Evolutionary conservation across 2,797 vertebrate species (phyloP).

Genomic region (Enteromius thamalakanensis): DNA sequence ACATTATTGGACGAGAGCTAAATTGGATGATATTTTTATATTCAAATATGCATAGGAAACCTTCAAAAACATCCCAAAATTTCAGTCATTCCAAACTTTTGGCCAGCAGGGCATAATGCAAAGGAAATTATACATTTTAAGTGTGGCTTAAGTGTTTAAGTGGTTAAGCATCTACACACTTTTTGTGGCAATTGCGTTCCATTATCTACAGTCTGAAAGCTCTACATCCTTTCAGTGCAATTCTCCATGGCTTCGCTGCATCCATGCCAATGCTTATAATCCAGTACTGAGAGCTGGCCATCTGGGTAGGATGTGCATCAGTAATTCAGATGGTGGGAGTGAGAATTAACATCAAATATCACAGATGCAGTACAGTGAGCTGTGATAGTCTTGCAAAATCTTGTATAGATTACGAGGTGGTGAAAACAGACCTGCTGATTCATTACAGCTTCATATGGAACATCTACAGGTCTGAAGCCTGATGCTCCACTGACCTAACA

Average conservation of each 20-base stretch:
- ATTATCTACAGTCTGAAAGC: not conserved
- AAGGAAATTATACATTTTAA: not conserved
- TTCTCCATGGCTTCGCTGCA: not conserved
- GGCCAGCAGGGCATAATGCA: too few species aligned
- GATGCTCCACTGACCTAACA: constrained; percentile 41
- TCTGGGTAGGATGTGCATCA: constrained; percentile 43
- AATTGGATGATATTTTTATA: too few species aligned
- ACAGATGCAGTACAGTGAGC: constrained; percentile 33
- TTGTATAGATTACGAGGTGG: not conserved
- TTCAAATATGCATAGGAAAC: too few species aligned
- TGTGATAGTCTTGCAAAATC: constrained; percentile 34
- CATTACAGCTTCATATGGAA: not conserved
- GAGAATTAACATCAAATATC: constrained; percentile 41
- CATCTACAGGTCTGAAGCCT: constrained; percentile 46
- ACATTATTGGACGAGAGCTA: too few species aligned
- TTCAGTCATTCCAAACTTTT: too few species aligned
- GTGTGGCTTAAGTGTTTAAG: constrained; percentile 2
- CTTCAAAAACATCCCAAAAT: too few species aligned
- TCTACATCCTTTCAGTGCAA: not conserved
- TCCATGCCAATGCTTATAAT: constrained; percentile 22
- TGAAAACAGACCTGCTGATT: constrained; percentile 21
- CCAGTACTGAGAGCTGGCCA: constrained; percentile 29
- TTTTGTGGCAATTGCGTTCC: not conserved
- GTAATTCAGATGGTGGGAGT: constrained; percentile 34
- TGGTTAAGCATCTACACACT: not conserved